phyloP scores from a whole-genome alignment of 2,113 vertebrate genomes.

The Eolophus roseicapilla region DNA sequence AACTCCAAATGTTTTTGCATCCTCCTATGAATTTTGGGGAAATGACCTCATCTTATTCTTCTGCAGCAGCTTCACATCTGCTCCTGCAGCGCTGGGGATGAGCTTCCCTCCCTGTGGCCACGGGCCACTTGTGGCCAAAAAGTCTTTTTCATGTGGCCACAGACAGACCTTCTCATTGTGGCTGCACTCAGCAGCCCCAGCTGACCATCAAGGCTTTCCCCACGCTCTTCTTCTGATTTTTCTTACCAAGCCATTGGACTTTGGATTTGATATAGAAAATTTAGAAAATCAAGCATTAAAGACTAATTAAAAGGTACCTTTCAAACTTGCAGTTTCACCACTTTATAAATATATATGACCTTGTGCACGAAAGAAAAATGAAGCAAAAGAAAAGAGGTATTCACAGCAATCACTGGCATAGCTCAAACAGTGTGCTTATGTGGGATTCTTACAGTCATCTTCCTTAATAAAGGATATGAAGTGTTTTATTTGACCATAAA shows the following conservation, averaged over 20 bases:
- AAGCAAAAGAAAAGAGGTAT: neutral
- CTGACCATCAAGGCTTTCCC: neutral
- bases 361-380: neutral
- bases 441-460: neutral
- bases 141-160: neutral
- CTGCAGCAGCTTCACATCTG: neutral
- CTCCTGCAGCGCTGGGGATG: neutral
- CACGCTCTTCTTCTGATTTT: neutral
- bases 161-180: neutral
- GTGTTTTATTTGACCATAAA: slow-evolving; percentile 40
- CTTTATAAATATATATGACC: neutral
- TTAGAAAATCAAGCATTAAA: neutral
- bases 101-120: neutral
- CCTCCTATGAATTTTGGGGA: neutral
- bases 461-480: slow-evolving; percentile 34
- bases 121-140: neutral
- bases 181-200: neutral
- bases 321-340: neutral
- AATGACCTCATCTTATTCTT: neutral
- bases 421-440: neutral
- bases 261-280: neutral
- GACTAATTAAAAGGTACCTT: neutral
- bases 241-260: neutral
- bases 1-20: neutral
- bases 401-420: neutral